Evolutionary conservation across 2,797 vertebrate species (phyloP).

Genomic region (Caiman crocodilus): DNA sequence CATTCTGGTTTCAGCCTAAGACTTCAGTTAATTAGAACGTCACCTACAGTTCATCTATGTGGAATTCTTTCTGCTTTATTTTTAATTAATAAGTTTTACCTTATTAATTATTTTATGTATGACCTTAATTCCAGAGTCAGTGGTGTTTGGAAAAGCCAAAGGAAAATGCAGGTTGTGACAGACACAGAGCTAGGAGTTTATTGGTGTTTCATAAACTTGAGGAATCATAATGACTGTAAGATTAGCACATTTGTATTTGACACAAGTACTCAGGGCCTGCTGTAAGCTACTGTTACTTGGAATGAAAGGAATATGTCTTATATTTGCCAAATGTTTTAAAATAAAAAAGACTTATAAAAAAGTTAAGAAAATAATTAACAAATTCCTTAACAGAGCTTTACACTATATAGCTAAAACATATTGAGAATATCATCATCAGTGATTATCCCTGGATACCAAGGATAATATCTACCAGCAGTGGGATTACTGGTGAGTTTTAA

Average conservation of each 20-base stretch:
- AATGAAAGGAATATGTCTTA: not conserved
- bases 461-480: too few species aligned
- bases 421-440: too few species aligned
- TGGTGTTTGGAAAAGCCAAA: not conserved
- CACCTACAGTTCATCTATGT: fast-evolving
- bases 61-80: not conserved
- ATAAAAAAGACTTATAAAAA: not conserved
- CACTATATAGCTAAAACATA: not conserved
- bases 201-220: not conserved
- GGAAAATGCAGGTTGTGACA: not conserved
- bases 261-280: not conserved
- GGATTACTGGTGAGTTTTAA: too few species aligned
- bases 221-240: not conserved
- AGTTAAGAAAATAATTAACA: not conserved
- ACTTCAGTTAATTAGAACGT: not conserved
- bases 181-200: not conserved
- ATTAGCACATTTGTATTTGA: not conserved
- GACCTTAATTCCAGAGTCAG: not conserved
- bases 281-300: not conserved
- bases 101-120: not conserved
- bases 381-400: not conserved
- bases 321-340: not conserved
- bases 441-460: too few species aligned
- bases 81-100: not conserved
- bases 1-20: not conserved